Percentiles rank a stretch among this genome's conserved stretches.
Conservation (phyloP, 2,797 vertebrate genomes). For the Microctenopoma steveboyesi region DNA sequence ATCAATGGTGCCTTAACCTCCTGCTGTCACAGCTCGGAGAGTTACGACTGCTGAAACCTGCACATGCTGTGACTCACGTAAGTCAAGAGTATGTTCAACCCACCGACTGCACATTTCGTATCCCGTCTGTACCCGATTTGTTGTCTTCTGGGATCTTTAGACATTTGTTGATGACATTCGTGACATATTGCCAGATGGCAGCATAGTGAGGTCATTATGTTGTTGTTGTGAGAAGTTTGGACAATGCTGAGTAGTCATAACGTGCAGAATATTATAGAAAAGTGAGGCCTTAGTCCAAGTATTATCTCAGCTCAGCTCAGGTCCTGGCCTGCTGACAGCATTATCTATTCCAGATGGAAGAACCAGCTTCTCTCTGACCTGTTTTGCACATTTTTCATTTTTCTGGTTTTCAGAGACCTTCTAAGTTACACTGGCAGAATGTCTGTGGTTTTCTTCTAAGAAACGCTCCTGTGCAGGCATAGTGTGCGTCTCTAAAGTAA, state of each 20-base stretch:
- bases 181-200: constrained; percentile 34
- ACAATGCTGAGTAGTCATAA: constrained; percentile 31
- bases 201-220: constrained; percentile 1
- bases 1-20: constrained; percentile 22
- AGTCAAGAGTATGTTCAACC: background rate
- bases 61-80: constrained; percentile 15
- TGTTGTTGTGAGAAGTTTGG: constrained; percentile 22
- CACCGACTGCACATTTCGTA: background rate
- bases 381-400: constrained; percentile 40
- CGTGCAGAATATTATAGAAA: constrained; percentile 51
- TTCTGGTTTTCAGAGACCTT: constrained; percentile 22
- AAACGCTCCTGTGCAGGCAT: constrained; percentile 2
- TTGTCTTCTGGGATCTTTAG: constrained; percentile 12
- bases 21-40: constrained; percentile 18
- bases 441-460: constrained; percentile 22
- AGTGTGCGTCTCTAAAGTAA: constrained; percentile 14
- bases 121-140: background rate
- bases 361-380: constrained; percentile 57
- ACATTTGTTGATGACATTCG: constrained; percentile 22
- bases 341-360: constrained; percentile 69
- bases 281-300: constrained; percentile 41
- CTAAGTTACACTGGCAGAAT: constrained; percentile 17
- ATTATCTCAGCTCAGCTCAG: constrained; percentile 52
- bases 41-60: constrained; percentile 18
- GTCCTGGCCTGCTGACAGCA: constrained; percentile 34